Conservation (phyloP, 2,797 vertebrate genomes). For the Buceros bicornis region DNA sequence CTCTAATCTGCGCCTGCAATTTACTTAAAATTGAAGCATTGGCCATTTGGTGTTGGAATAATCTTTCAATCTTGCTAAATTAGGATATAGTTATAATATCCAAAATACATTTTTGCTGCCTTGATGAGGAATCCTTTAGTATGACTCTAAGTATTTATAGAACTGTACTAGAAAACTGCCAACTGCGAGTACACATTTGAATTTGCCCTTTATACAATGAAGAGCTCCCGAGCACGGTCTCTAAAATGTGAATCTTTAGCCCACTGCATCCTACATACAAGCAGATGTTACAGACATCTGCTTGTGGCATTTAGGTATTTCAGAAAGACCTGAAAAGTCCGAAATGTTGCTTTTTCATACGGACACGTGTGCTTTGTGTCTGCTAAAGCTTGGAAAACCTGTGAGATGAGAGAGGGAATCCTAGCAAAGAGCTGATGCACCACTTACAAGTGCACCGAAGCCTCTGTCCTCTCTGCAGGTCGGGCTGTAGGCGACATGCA, state of each 20-base stretch:
- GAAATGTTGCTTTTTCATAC: background rate
- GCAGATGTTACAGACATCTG: slow-evolving; percentile 46
- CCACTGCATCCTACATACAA: slow-evolving; percentile 23
- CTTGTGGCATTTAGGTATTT: background rate
- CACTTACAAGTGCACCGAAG: rapidly evolving
- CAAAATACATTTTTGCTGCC: background rate
- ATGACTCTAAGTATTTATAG: slow-evolving; percentile 51
- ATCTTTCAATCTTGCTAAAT: background rate
- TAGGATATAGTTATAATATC: background rate
- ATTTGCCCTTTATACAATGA: slow-evolving; percentile 50
- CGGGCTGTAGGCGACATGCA: rapidly evolving
- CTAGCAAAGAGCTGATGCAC: background rate
- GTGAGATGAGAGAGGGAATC: background rate
- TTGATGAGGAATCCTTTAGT: slow-evolving; percentile 29
- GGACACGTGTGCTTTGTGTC: background rate
- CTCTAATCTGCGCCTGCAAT: background rate
- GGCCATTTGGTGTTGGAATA: background rate
- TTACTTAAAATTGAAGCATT: background rate
- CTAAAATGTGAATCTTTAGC: slow-evolving; percentile 5
- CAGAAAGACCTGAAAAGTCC: background rate
- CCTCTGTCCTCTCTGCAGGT: background rate
- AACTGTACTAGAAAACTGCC: slow-evolving; percentile 26
- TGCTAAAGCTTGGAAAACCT: background rate
- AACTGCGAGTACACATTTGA: slow-evolving; percentile 16
- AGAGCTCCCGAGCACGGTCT: background rate